Conservation (phyloP, 2,113 vertebrate genomes). For the Tiliqua scincoides region DNA sequence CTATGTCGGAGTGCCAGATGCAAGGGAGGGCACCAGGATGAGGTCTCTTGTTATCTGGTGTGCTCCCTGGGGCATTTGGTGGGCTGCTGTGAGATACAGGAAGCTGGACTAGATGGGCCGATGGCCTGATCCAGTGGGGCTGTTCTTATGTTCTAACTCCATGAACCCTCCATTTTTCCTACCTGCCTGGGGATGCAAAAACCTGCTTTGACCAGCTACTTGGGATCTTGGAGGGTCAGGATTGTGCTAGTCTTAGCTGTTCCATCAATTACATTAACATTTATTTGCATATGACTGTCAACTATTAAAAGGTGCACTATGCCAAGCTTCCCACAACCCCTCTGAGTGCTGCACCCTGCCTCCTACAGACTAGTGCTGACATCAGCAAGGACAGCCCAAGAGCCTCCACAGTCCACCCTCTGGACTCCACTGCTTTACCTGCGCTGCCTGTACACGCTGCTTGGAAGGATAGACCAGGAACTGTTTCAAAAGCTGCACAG, state of each 20-base stretch:
- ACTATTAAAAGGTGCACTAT: neutral
- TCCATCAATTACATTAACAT: neutral
- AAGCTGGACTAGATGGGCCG: too few relatives aligned
- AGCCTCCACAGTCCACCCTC: too few relatives aligned
- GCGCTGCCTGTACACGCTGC: conserved; percentile 77
- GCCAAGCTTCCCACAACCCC: neutral
- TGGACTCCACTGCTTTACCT: conserved; percentile 70
- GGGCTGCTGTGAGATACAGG: too few relatives aligned
- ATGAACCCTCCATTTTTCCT: neutral
- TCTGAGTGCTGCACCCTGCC: neutral
- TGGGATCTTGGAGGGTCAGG: neutral
- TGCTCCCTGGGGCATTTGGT: too few relatives aligned
- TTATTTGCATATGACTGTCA: neutral
- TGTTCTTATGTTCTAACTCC: too few relatives aligned
- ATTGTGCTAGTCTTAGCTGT: neutral
- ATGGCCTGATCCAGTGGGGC: too few relatives aligned
- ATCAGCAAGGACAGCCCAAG: neutral
- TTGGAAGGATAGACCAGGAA: conserved; percentile 87
- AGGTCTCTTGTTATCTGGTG: too few relatives aligned
- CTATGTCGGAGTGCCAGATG: too few relatives aligned
- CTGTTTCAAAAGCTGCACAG: conserved; percentile 81
- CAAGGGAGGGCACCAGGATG: too few relatives aligned
- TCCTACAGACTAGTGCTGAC: neutral
- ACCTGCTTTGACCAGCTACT: neutral
- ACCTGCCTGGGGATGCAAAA: neutral